These are phyloP conservation scores for Empidonax traillii DNA, from an alignment of 2,113 vertebrate species.

Conservation along the genomic window DNA sequence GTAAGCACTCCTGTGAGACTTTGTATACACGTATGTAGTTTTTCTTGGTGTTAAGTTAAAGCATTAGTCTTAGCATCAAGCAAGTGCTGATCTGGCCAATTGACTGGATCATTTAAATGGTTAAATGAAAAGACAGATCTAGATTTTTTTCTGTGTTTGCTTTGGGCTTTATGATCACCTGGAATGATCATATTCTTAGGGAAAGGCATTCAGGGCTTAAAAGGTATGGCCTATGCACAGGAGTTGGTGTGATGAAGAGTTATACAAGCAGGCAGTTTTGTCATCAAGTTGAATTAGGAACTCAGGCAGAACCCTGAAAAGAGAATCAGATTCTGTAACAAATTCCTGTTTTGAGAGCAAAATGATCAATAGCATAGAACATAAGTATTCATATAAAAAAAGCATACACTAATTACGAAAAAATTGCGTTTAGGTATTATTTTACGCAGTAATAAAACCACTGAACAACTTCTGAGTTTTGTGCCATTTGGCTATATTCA, in stretches of 20 bases:
- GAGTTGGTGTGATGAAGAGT: background rate
- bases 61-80: background rate
- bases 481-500: background rate
- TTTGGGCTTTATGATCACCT: background rate
- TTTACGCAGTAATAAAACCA: background rate
- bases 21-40: background rate
- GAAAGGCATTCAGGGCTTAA: background rate
- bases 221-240: background rate
- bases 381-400: background rate
- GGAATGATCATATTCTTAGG: background rate
- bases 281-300: background rate
- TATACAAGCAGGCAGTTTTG: background rate
- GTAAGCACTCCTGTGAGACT: background rate
- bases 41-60: background rate
- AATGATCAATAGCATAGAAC: background rate
- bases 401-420: background rate
- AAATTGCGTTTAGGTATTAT: background rate
- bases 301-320: background rate
- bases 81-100: background rate
- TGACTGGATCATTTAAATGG: background rate
- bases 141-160: background rate
- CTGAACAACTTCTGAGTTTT: background rate
- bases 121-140: background rate
- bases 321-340: background rate
- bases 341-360: background rate